Conservation (phyloP, 2,888 invertebrate species). For the Ditylenchus weischeri region DNA sequence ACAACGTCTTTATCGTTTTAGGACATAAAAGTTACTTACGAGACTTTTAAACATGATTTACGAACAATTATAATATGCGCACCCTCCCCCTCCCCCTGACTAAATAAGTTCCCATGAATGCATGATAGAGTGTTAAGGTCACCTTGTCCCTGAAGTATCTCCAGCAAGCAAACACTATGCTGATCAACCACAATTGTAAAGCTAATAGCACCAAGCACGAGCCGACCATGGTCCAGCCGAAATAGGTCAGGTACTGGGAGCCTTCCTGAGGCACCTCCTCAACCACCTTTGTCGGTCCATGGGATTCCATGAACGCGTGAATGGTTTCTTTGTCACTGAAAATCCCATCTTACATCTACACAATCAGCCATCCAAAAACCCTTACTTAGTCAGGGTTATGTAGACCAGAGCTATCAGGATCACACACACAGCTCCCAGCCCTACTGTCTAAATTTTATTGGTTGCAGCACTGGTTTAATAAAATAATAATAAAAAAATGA, state of each 20-base stretch:
- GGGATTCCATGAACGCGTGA: slow-evolving; percentile 24
- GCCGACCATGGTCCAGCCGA: slow-evolving; percentile 43
- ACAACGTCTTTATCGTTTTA: too few relatives aligned
- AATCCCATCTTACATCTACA: too few relatives aligned
- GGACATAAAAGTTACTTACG: too few relatives aligned
- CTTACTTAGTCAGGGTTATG: slow-evolving; percentile 36
- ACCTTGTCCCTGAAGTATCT: slow-evolving; percentile 41
- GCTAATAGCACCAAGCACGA: slow-evolving; percentile 41
- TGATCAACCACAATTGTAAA: slow-evolving; percentile 51
- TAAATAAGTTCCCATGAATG: too few relatives aligned
- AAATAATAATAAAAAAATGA: slow-evolving; percentile 5
- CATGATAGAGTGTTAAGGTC: too few relatives aligned
- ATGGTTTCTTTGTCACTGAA: slow-evolving; percentile 29
- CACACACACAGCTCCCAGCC: slow-evolving; percentile 42
- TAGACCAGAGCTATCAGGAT: slow-evolving; percentile 48
- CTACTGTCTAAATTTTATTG: slow-evolving; percentile 36
- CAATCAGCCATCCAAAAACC: too few relatives aligned
- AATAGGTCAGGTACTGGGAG: slow-evolving; percentile 31
- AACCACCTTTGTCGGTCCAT: slow-evolving; percentile 14
- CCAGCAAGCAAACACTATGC: slow-evolving; percentile 50
- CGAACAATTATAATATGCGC: too few relatives aligned
- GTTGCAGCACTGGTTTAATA: not conserved
- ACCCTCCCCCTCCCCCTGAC: too few relatives aligned
- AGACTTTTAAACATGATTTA: too few relatives aligned
- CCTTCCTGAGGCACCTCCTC: not conserved